A percentile compares a stretch with the other conserved stretches of the same genome.
Evolutionary conservation across 2,888 invertebrate species (phyloP).

Genomic region (Drosophila meridionalis): DNA sequence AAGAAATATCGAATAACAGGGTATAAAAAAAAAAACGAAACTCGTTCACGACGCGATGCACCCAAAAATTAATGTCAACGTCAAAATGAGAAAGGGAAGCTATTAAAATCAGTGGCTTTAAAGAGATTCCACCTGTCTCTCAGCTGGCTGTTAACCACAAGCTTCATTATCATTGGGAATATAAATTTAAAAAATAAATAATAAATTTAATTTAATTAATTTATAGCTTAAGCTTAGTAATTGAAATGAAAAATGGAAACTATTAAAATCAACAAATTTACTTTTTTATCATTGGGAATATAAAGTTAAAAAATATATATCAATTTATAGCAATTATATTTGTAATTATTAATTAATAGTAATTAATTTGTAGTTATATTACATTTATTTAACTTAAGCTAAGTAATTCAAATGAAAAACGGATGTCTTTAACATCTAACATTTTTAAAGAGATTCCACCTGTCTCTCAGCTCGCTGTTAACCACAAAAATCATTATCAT

Average conservation of each 20-base stretch:
- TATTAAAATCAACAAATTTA: too few species aligned
- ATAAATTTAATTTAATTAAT: too few species aligned
- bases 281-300: too few species aligned
- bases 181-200: background rate
- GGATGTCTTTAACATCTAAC: background rate
- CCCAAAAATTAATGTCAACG: constrained; percentile 20
- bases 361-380: too few species aligned
- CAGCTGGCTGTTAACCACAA: background rate
- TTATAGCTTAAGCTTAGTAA: too few species aligned
- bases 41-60: constrained; percentile 16
- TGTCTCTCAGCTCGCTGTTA: background rate
- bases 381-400: too few species aligned
- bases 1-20: constrained; percentile 15
- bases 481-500: background rate
- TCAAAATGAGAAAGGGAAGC: background rate
- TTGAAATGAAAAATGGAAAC: too few species aligned
- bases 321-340: too few species aligned
- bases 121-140: background rate
- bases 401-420: background rate
- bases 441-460: background rate
- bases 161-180: background rate
- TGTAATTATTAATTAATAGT: too few species aligned
- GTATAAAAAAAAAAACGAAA: constrained; percentile 26
- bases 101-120: background rate
- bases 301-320: too few species aligned